phyloP scores from a whole-genome alignment of 2,113 vertebrate species.

The Suncus etruscus region DNA sequence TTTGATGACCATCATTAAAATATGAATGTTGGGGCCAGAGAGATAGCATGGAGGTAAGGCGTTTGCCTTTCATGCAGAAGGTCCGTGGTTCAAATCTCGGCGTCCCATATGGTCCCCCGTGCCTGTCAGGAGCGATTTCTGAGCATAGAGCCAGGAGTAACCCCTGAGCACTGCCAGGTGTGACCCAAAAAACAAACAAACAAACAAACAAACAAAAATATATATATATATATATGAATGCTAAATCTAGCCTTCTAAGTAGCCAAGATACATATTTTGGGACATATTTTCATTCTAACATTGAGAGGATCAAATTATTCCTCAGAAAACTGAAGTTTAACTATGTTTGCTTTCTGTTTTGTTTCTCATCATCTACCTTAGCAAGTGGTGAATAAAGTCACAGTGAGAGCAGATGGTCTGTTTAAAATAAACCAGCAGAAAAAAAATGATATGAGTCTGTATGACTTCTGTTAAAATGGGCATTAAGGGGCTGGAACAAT shows the following conservation, averaged over 20 bases:
- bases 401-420: slow-evolving; percentile 16
- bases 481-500: too few species aligned
- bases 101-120: too few species aligned
- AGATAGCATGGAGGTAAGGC: too few species aligned
- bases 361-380: background rate
- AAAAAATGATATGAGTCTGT: background rate
- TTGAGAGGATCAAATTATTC: slow-evolving; percentile 1
- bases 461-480: background rate
- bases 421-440: slow-evolving; percentile 33
- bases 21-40: too few species aligned
- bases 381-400: background rate
- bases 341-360: slow-evolving; percentile 50
- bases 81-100: too few species aligned
- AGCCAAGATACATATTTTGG: background rate
- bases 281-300: slow-evolving; percentile 42
- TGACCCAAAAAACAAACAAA: too few species aligned
- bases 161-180: too few species aligned
- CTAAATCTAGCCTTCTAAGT: background rate
- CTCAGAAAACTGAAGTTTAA: slow-evolving; percentile 66
- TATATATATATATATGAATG: too few species aligned
- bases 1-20: background rate
- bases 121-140: too few species aligned
- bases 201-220: too few species aligned
- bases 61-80: too few species aligned
- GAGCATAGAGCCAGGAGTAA: too few species aligned